A percentile compares a stretch with the other conserved stretches of the same genome.
These are phyloP conservation scores for Trematocara stigmaticum DNA, from an alignment of 2,113 vertebrate genomes.

Conservation along the genomic window DNA sequence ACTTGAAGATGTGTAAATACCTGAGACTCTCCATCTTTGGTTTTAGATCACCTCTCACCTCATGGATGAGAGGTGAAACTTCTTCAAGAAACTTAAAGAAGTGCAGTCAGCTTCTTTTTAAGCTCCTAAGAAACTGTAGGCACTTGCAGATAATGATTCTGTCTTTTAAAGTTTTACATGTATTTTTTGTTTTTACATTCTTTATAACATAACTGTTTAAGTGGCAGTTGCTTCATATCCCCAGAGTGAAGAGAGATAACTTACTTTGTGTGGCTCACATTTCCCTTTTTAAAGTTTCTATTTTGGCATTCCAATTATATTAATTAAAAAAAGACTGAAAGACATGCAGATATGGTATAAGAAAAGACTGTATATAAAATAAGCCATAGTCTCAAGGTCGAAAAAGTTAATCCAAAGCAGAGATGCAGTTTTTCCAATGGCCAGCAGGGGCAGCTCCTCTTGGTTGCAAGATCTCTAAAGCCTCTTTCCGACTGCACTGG, in stretches of 20 bases:
- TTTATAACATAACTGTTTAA: not conserved
- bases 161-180: not conserved
- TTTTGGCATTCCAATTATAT: not conserved
- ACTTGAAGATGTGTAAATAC: not conserved
- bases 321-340: not conserved
- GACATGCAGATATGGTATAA: not conserved
- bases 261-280: not conserved
- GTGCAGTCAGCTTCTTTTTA: not conserved
- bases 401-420: not conserved
- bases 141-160: not conserved
- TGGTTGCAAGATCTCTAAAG: not conserved
- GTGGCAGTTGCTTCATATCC: not conserved
- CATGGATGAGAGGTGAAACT: not conserved
- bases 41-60: not conserved
- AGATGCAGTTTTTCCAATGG: not conserved
- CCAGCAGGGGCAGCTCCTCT: not conserved
- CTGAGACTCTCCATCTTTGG: not conserved
- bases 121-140: not conserved
- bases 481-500: no score
- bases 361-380: not conserved
- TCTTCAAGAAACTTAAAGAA: not conserved
- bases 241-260: not conserved
- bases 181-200: not conserved
- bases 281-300: not conserved
- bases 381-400: not conserved